phyloP scores from a whole-genome alignment of 30 jellyfish, hydroid and myxozoan species.

The Calvadosia cruxmelitensis region DNA sequence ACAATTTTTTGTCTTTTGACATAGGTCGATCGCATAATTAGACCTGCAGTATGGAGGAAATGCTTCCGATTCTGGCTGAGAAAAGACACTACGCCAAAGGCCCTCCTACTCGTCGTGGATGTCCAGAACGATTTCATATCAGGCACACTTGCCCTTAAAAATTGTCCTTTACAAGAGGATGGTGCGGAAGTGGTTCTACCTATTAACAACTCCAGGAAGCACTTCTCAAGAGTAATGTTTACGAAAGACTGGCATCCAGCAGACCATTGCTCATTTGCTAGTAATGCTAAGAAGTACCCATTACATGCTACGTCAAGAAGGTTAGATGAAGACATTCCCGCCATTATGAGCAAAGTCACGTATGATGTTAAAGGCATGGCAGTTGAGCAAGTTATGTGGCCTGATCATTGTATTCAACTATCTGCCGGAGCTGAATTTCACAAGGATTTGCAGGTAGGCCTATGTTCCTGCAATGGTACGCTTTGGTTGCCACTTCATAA shows the following conservation, averaged over 20 bases:
- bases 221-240: constrained; percentile 40
- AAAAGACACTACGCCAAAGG: constrained; percentile 26
- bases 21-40: too few relatives aligned
- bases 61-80: background rate
- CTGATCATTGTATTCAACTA: constrained; percentile 83
- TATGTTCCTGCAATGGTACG: too few relatives aligned
- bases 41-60: background rate
- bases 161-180: constrained; percentile 82
- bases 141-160: constrained; percentile 79
- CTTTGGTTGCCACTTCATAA: too few relatives aligned
- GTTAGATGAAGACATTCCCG: constrained; percentile 26
- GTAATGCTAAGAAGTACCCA: constrained; percentile 51
- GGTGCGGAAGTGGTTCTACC: constrained; percentile 78
- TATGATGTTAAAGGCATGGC: constrained; percentile 49
- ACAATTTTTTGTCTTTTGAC: too few relatives aligned
- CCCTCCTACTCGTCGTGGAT: constrained; percentile 69
- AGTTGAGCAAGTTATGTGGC: constrained; percentile 83
- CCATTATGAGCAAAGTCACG: constrained; percentile 36
- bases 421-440: constrained; percentile 90
- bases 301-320: constrained; percentile 31
- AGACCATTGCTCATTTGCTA: constrained; percentile 78
- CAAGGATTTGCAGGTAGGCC: constrained; percentile 52
- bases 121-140: constrained; percentile 92
- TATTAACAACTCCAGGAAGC: constrained; percentile 36
- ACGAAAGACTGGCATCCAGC: constrained; percentile 91